Evolutionary conservation across 2,797 vertebrate genomes (phyloP).

Genomic region (Hapalemur alaotrensis): DNA sequence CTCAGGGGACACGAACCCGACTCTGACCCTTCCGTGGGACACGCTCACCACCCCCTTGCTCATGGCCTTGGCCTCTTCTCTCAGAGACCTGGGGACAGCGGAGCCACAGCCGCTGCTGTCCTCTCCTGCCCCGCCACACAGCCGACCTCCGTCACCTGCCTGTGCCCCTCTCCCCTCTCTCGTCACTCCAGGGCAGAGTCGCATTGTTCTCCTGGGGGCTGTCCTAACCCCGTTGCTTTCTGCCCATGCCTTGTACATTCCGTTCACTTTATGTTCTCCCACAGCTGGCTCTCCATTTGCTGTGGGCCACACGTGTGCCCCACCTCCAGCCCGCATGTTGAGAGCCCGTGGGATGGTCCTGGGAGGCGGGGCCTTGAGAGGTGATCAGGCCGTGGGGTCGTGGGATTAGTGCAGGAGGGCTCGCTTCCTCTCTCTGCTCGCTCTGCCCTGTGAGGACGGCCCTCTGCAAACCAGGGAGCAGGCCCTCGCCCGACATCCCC

Average conservation of each 20-base stretch:
- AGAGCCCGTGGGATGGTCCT: no score
- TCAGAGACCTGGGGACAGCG: fast-evolving
- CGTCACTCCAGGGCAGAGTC: not conserved
- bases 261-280: not conserved
- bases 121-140: fast-evolving
- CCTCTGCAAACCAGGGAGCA: not conserved
- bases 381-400: not conserved
- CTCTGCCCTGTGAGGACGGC: not conserved
- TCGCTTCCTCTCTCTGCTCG: not conserved
- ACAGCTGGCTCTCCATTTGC: not conserved
- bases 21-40: not conserved
- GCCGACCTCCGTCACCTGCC: no score
- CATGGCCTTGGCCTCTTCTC: not conserved
- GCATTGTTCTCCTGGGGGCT: not conserved
- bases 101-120: not conserved
- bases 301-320: not conserved
- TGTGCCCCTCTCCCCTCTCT: fast-evolving
- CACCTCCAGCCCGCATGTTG: not conserved
- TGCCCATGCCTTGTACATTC: no score
- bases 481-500: not conserved
- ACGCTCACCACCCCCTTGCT: not conserved
- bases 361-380: not conserved
- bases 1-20: fast-evolving
- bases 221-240: fast-evolving
- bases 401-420: no score